Evolutionary conservation across 2,888 invertebrate species (phyloP).

Genomic region (Ophion costatus): DNA sequence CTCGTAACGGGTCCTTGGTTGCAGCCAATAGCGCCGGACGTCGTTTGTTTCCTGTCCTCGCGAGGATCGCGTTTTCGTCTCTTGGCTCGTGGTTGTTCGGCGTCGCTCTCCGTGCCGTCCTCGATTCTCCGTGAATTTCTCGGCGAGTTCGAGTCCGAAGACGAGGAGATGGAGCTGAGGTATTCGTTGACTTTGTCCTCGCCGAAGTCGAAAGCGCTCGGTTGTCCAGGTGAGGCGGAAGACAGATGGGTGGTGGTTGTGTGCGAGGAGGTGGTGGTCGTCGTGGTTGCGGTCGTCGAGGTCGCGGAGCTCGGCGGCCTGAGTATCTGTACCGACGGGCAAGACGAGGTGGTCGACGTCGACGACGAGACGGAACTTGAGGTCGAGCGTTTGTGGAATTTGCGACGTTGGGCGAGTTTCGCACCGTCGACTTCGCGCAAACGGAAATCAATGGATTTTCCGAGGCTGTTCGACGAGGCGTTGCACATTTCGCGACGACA

Average conservation of each 20-base stretch:
- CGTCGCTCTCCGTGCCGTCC: conserved; percentile 38
- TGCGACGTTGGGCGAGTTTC: conserved; percentile 88
- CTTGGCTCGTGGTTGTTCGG: conserved; percentile 62
- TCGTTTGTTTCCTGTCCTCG: conserved; percentile 1
- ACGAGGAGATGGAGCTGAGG: conserved; percentile 84
- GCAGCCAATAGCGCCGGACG: conserved; percentile 18
- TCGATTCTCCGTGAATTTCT: conserved; percentile 52
- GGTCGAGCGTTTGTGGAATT: conserved; percentile 86
- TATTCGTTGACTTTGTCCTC: conserved; percentile 84
- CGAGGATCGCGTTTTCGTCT: conserved; percentile 70
- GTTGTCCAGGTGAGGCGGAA: conserved; percentile 77
- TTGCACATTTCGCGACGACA: background rate
- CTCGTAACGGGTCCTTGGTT: conserved; percentile 79
- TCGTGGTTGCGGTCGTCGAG: conserved; percentile 63
- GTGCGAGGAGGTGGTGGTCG: conserved; percentile 54
- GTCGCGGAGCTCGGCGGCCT: conserved; percentile 71
- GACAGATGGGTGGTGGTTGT: conserved; percentile 67
- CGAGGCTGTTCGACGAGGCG: background rate
- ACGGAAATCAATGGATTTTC: conserved; percentile 84
- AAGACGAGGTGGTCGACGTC: conserved; percentile 81
- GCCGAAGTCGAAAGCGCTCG: conserved; percentile 83
- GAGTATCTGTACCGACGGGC: conserved; percentile 72
- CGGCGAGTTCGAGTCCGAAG: conserved; percentile 79
- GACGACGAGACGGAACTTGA: conserved; percentile 83
- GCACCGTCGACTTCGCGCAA: conserved; percentile 90